Percentiles rank a stretch among this genome's conserved stretches.
Conservation (phyloP, 2,797 vertebrate genomes). For the Chelonia mydas region DNA sequence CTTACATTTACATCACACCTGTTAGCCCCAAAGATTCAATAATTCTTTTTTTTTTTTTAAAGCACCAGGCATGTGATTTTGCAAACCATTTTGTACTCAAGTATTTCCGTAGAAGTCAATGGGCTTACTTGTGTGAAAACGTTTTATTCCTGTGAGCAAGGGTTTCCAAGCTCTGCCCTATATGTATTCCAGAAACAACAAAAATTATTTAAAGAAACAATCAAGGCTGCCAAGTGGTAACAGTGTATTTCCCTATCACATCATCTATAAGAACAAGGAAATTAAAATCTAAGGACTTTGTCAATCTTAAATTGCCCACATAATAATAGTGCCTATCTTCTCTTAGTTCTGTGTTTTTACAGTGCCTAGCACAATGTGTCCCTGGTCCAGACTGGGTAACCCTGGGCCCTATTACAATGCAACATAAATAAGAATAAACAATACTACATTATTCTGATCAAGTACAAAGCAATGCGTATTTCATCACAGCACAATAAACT, state of each 20-base stretch:
- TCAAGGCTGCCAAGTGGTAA: neutral
- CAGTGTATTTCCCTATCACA: neutral
- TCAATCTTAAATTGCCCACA: neutral
- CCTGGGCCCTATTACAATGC: neutral
- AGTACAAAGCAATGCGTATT: neutral
- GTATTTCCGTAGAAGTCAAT: neutral
- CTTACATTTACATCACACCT: neutral
- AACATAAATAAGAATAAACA: neutral
- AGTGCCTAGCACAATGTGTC: neutral
- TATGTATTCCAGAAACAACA: neutral
- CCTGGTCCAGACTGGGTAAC: neutral
- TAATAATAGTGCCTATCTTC: neutral
- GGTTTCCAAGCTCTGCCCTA: neutral
- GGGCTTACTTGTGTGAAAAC: neutral
- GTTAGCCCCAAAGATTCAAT: neutral
- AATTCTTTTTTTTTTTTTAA: neutral
- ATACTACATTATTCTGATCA: neutral
- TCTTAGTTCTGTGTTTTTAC: neutral
- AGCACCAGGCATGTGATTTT: neutral
- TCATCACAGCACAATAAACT: neutral
- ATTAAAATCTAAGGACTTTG: neutral
- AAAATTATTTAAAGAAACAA: neutral
- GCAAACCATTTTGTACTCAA: neutral
- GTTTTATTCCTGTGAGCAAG: neutral
- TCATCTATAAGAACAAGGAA: neutral